Conservation (phyloP, 2,797 vertebrate genomes). For the Gallirallus australis region DNA sequence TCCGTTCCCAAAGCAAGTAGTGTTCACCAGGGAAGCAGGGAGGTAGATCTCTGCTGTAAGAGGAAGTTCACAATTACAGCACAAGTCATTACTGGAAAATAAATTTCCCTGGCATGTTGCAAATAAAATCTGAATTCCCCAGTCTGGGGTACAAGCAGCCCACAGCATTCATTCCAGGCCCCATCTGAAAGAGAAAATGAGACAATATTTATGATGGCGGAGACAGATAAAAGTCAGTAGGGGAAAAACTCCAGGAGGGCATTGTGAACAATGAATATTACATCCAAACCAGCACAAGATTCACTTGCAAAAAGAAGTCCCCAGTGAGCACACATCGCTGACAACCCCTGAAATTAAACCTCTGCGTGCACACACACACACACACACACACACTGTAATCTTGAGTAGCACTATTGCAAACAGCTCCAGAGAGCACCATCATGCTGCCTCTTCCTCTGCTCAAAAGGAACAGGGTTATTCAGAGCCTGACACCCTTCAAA, state of each 20-base stretch:
- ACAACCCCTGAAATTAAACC: constrained; percentile 16
- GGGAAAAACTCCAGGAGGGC: not conserved
- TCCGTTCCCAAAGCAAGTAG: not conserved
- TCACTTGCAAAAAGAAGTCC: constrained; percentile 4
- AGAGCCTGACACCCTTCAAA: not conserved
- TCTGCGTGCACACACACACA: not conserved
- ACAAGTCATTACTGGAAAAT: constrained; percentile 55
- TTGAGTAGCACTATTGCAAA: constrained; percentile 1
- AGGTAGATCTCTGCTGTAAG: not conserved
- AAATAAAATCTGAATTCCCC: constrained; percentile 59
- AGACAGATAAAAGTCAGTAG: constrained; percentile 43
- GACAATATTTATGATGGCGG: not conserved
- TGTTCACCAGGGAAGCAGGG: not conserved
- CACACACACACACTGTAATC: not conserved
- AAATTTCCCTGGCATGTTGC: constrained; percentile 51
- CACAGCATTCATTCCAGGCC: constrained; percentile 47
- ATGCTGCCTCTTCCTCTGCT: not conserved
- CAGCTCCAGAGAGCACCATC: not conserved
- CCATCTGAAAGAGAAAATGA: constrained; percentile 48
- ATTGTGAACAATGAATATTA: not conserved
- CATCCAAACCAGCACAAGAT: not conserved
- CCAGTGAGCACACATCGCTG: not conserved
- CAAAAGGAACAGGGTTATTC: not conserved
- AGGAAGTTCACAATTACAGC: constrained; percentile 60
- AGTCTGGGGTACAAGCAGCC: constrained; percentile 7